Evolutionary conservation across 2,888 invertebrate species (phyloP).

Genomic region (Tenthredo livida): DNA sequence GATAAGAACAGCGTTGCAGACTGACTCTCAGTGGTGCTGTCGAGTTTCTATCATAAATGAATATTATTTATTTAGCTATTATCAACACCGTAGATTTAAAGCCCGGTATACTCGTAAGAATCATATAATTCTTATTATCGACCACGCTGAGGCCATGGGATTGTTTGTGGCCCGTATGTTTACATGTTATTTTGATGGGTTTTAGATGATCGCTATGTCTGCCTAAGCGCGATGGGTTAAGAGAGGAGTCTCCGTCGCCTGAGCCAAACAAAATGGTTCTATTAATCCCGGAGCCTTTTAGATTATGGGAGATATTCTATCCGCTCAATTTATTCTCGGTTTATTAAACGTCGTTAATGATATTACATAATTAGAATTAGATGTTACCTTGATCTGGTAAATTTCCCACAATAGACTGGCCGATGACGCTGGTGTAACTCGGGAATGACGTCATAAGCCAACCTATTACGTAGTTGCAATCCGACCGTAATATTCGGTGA

Average conservation of each 20-base stretch:
- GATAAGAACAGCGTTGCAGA: not conserved
- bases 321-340: not conserved
- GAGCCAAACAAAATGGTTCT: slow-evolving; percentile 9
- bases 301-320: not conserved
- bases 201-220: slow-evolving; percentile 12
- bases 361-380: slow-evolving; percentile 55
- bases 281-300: not conserved
- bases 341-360: not conserved
- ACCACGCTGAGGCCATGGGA: not conserved
- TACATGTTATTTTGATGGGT: slow-evolving; percentile 38
- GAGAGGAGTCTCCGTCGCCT: slow-evolving; percentile 23
- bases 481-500: not conserved
- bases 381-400: slow-evolving; percentile 59
- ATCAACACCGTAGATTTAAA: not conserved
- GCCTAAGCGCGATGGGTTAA: slow-evolving; percentile 28
- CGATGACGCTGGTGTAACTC: slow-evolving; percentile 74
- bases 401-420: slow-evolving; percentile 70
- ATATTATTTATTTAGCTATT: not conserved
- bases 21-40: not conserved
- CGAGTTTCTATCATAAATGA: not conserved
- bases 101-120: not conserved
- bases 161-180: slow-evolving; percentile 43
- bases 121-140: slow-evolving; percentile 1
- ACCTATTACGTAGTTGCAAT: slow-evolving; percentile 57
- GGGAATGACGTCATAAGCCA: slow-evolving; percentile 71